phyloP scores from a whole-genome alignment of 1,140 invertebrate genomes.

The Diprion similis region DNA sequence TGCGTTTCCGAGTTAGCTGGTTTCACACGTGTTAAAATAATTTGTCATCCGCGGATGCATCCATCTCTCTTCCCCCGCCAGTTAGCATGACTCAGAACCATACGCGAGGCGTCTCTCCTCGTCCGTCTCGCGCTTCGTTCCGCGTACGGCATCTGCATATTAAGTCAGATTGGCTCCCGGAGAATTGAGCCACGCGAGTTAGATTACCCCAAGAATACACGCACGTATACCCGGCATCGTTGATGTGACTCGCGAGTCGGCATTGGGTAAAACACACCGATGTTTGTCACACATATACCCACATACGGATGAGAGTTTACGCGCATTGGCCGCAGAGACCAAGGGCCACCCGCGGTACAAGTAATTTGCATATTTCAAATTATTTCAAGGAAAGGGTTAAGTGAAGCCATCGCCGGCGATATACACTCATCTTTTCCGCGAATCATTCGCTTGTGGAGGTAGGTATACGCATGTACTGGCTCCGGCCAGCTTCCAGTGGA shows the following conservation, averaged over 20 bases:
- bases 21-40: conserved; percentile 6
- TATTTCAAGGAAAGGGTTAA: conserved; percentile 40
- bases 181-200: not conserved
- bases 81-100: not conserved
- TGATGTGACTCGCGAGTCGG: not conserved
- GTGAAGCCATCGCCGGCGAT: conserved; percentile 30
- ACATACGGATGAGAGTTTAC: not conserved
- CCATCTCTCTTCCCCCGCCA: not conserved
- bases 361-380: conserved; percentile 45
- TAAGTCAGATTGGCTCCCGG: conserved; percentile 13
- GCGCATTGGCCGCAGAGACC: not conserved
- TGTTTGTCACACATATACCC: too few relatives aligned
- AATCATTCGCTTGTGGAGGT: not conserved
- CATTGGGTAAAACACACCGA: not conserved
- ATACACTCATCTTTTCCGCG: not conserved
- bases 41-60: conserved; percentile 2
- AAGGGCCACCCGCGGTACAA: not conserved
- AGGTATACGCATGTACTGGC: not conserved
- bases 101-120: too few relatives aligned
- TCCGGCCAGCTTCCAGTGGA: not conserved
- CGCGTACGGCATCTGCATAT: conserved; percentile 16
- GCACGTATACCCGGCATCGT: not conserved
- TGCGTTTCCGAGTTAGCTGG: not conserved
- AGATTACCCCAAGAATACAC: not conserved
- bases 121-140: not conserved